Conservation (phyloP, 35 echinoderm and acorn worm species). For the Chiridota heheva region DNA sequence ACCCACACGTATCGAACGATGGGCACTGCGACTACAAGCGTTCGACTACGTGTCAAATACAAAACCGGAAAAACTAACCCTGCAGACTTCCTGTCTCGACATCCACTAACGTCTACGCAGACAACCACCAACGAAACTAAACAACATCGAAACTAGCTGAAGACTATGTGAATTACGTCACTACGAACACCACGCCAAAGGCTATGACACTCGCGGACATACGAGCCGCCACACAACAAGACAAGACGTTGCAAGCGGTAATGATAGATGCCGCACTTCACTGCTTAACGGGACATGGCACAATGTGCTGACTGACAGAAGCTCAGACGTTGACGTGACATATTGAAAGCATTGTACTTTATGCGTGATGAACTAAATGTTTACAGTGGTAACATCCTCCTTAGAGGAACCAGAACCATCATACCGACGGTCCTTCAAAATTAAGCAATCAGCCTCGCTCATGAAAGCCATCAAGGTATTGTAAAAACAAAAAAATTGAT, state of each 20-base stretch:
- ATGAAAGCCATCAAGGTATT: slow-evolving; percentile 45
- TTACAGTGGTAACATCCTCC: slow-evolving; percentile 8
- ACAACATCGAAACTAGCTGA: slow-evolving; percentile 14
- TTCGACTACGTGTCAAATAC: slow-evolving; percentile 37
- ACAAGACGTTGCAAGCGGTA: slow-evolving; percentile 3
- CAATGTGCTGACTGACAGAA: background rate
- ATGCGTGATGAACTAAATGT: slow-evolving; percentile 50
- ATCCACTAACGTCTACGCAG: background rate
- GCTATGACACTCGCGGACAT: slow-evolving; percentile 51
- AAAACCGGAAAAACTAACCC: slow-evolving; percentile 52
- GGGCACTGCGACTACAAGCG: slow-evolving; percentile 37
- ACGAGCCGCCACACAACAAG: background rate
- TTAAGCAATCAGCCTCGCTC: slow-evolving; percentile 5
- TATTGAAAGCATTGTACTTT: background rate
- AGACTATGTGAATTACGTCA: slow-evolving; percentile 43
- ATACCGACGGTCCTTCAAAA: slow-evolving; percentile 14
- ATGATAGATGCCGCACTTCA: slow-evolving; percentile 9
- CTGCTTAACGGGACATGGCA: slow-evolving; percentile 27
- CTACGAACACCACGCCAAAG: slow-evolving; percentile 37
- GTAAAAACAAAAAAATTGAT: slow-evolving; percentile 38
- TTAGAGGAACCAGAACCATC: background rate
- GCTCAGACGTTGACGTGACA: background rate
- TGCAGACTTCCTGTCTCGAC: slow-evolving; percentile 54
- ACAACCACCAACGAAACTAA: background rate
- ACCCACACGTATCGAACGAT: slow-evolving; percentile 47